These are phyloP conservation scores for Phylloscopus whistleri DNA, from an alignment of 2,113 vertebrate species.

Conservation along the genomic window DNA sequence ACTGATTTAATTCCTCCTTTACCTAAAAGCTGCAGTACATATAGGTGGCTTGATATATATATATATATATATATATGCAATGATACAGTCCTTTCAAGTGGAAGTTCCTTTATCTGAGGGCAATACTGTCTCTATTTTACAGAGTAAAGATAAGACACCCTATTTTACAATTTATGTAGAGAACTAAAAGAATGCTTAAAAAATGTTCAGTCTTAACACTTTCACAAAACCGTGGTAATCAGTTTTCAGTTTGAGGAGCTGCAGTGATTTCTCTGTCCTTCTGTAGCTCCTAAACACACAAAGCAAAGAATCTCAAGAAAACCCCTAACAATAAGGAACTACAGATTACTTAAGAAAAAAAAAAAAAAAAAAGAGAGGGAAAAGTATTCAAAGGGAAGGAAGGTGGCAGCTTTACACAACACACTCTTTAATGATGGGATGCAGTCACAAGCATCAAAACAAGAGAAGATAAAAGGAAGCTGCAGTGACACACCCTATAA, in stretches of 20 bases:
- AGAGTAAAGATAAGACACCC: not conserved
- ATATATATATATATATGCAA: not conserved
- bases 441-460: not conserved
- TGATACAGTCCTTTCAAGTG: not conserved
- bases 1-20: not conserved
- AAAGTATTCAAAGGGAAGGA: not conserved
- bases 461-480: not conserved
- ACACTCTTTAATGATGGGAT: not conserved
- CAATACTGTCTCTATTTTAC: not conserved
- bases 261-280: not conserved
- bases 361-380: too few species aligned
- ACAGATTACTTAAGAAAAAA: not conserved
- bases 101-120: not conserved
- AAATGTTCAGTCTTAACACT: not conserved
- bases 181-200: not conserved
- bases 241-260: not conserved
- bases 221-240: not conserved
- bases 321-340: not conserved
- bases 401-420: not conserved
- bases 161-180: not conserved
- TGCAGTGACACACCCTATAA: not conserved
- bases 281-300: not conserved
- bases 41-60: not conserved
- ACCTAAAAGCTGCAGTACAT: not conserved
- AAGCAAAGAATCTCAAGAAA: not conserved